Percentiles rank a stretch among this genome's conserved stretches.
Conservation (phyloP, 2,797 vertebrate genomes). For the Enteromius mattozi region DNA sequence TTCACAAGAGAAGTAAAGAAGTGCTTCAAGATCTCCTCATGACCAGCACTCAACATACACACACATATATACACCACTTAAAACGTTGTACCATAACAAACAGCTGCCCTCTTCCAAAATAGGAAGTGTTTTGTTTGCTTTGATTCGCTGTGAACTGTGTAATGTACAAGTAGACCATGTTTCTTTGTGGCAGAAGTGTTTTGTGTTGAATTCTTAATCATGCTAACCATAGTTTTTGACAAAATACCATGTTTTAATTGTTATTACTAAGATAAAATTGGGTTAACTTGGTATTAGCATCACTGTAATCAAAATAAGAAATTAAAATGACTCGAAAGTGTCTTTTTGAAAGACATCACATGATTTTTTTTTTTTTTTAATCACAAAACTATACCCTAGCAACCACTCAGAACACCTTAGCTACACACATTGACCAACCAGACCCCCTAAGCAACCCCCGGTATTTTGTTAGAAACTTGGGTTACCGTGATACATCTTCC, state of each 20-base stretch:
- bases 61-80: conserved; percentile 25
- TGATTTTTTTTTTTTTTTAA: neutral
- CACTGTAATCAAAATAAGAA: neutral
- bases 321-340: neutral
- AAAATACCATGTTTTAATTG: neutral
- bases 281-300: neutral
- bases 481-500: neutral
- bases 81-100: conserved; percentile 8
- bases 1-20: conserved; percentile 47
- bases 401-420: no score
- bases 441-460: neutral
- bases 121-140: conserved; percentile 23
- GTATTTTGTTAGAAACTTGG: conserved; percentile 5
- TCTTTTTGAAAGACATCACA: neutral
- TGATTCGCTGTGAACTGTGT: neutral
- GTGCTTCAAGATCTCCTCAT: conserved; percentile 33
- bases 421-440: no score
- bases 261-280: neutral
- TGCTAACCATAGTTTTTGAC: conserved; percentile 9
- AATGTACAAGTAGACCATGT: conserved; percentile 1
- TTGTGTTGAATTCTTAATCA: neutral
- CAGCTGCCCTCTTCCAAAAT: conserved; percentile 13
- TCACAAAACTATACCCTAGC: neutral
- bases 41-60: conserved; percentile 23
- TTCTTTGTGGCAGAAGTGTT: neutral